Base-by-base conservation (phyloP, 2,888 invertebrate species). In the Nudaria mundana region DNA sequence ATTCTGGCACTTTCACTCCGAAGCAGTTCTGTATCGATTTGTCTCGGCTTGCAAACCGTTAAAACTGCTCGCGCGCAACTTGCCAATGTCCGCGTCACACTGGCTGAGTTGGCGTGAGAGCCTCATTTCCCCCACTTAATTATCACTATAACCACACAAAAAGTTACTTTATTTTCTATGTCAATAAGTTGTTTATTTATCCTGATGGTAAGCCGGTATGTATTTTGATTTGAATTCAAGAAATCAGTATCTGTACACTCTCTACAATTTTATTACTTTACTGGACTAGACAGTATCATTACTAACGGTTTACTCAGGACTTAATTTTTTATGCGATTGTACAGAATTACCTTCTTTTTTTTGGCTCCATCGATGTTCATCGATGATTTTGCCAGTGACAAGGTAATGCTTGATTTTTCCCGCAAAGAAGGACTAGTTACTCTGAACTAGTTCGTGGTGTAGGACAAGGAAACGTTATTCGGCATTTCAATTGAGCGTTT, bases 1-100 rank as follows among this genome's bases (percentile, higher is more conserved):
- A 66, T 66, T 56, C 62, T 63, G 58, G 59, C 78, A 83, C 84
- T 84, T 82, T 83, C 82, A 84, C 83, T 83, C 47, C 40, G 58
- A 65, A 70, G 65, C 70, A 73, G 77, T 76, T 75, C 78, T 79
- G 64, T 71, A 49, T 77, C 78, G 80, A 71, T 74, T 76, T 72
- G 55, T 48, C 46, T 44, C 48, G 38, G 28, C 47, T 49, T 25
- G 12, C 57, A 59, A 75, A 77, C 63, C 76, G 76, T 71, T 71
- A 78, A 70, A 76, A 71, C 74, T 63, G 66, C 63, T 64, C 51
- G 53, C 49, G 57, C 48, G 44, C 45, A 40, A 40, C 49, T 40
- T 52, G 48, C 62, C 48, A 42, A 45, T 55, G 66, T 55, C 56
- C 70, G 74, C 73, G 76, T 67, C 71, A 65, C 63, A 77, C 81